phyloP scores from a whole-genome alignment of 2,113 vertebrate species.

The Puma concolor region DNA sequence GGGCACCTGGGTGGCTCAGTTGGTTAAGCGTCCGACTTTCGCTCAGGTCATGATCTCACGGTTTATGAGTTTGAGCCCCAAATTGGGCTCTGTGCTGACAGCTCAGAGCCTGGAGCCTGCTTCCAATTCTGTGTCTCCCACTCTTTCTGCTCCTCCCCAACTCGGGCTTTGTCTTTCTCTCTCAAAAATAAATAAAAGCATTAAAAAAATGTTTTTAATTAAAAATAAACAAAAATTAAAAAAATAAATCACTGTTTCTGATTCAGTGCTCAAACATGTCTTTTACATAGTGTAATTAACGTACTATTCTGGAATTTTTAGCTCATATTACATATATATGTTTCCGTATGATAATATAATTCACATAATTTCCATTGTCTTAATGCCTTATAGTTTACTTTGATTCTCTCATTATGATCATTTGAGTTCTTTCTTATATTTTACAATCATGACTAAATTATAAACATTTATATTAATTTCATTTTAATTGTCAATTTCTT shows the following conservation, averaged over 20 bases:
- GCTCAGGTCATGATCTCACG: not conserved
- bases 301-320: not conserved
- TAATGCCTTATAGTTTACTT: not conserved
- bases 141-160: no score
- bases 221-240: no score
- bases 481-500: not conserved
- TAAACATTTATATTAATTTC: not conserved
- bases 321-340: not conserved
- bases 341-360: not conserved
- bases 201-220: no score
- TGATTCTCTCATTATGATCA: constrained; percentile 11
- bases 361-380: not conserved
- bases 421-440: not conserved
- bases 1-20: not conserved
- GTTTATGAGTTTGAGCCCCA: not conserved
- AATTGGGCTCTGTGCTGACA: not conserved
- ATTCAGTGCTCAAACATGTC: not conserved
- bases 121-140: not conserved
- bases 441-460: not conserved
- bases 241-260: not conserved
- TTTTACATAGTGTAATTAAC: not conserved
- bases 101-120: not conserved
- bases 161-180: no score
- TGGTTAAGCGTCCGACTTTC: not conserved
- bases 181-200: no score